Base-by-base conservation (phyloP, 2,113 vertebrate species). In the Seriola aureovittata region DNA sequence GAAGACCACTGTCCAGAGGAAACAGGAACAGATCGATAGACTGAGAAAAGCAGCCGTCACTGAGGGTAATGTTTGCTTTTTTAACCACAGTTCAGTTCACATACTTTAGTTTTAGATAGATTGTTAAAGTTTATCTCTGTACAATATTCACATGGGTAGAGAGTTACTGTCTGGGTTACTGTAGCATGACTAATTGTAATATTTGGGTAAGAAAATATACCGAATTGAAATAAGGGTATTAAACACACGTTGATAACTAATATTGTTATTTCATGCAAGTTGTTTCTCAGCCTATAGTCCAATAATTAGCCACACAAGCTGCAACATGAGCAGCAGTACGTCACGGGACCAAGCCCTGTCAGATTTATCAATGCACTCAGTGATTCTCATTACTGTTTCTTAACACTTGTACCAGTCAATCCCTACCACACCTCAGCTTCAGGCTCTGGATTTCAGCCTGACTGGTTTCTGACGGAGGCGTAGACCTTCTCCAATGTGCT, bases 11-110 rank as follows among this genome's bases (percentile, higher is more conserved):
- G 78, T 98, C 14, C 80, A 72, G 79, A 74, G 57, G 5, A 78
- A 90, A 60, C 82, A 93, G n/a, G 25, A 77, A 3, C 90, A 91
- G 71, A 94, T 96, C 25, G 81, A 95, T 0, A 8, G 46, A 6
- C 36, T 90, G 69, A 90, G 48, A 69, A 79, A 75, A 46, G 19
- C 52, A 4, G 25, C 65, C 19, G 25, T 48, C 16, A 23, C 29
- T 59, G 70, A 78, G 36, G 94, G 95, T 95, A 73, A 79, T 32
- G 8, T 57, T 36, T 38, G 25, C 19, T 23, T 44, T 23, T 73
- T 70, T 62, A 2, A 62, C 10, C 57, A 62, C 19, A 64, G 13
- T 16, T 34, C 32, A 1, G 23, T 19, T 52, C 50, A 52, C 5
- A 21, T 21, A 7, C 16, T 21, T 19, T 8, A 48, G 42, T 67